These are phyloP conservation scores for Acromyrmex echinatior DNA, from an alignment of 1,140 invertebrate species.

Conservation along the genomic window DNA sequence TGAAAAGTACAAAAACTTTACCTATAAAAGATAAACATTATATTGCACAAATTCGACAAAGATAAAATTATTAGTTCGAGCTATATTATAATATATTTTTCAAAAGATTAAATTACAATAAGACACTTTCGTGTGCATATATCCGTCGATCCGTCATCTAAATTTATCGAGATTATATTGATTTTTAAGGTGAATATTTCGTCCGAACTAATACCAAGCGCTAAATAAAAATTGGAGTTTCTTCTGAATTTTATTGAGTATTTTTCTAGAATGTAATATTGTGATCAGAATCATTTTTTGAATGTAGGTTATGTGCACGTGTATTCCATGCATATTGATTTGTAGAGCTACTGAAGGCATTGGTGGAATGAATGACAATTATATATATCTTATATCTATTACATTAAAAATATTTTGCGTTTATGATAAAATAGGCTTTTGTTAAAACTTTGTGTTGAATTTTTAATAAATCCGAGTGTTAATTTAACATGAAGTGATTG, in stretches of 20 bases:
- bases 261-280: not conserved
- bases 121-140: not conserved
- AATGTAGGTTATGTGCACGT: constrained; percentile 66
- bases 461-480: no score
- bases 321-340: constrained; percentile 58
- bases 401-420: no score
- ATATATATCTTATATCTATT: not conserved
- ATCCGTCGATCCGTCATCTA: no score
- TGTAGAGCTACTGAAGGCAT: constrained; percentile 25
- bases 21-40: not conserved
- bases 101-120: not conserved
- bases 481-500: no score
- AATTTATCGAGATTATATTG: not conserved
- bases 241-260: not conserved
- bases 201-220: no score
- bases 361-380: constrained; percentile 61
- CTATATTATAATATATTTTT: not conserved
- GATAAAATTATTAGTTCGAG: not conserved
- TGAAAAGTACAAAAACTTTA: not conserved
- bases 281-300: constrained; percentile 16
- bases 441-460: no score
- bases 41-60: not conserved
- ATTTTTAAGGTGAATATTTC: not conserved
- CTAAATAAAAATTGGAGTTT: constrained; percentile 5
- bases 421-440: no score